These are phyloP conservation scores for Chrysaora quinquecirrha DNA, from an alignment of 30 jellyfish, hydroid and myxozoan genomes.

Conservation along the genomic window DNA sequence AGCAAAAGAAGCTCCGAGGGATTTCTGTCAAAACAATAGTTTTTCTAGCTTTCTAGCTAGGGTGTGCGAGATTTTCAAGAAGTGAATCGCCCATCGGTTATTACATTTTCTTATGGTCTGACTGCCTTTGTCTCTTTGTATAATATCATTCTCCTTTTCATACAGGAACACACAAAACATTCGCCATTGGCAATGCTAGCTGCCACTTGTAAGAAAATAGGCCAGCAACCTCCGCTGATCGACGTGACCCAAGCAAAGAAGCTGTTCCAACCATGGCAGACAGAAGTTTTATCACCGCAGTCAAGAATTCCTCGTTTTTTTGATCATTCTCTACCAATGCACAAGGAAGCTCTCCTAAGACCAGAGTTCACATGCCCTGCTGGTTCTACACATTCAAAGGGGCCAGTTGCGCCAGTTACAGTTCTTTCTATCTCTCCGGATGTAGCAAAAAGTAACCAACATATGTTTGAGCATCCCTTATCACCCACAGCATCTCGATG, in stretches of 20 bases:
- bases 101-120: too few relatives aligned
- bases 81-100: too few relatives aligned
- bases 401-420: conserved; percentile 80
- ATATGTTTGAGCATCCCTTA: conserved; percentile 42
- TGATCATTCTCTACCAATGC: conserved; percentile 62
- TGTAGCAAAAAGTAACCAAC: conserved; percentile 45
- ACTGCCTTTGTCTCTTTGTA: too few relatives aligned
- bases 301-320: conserved; percentile 54
- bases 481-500: conserved; percentile 49
- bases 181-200: conserved; percentile 98
- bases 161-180: conserved; percentile 89
- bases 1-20: too few relatives aligned
- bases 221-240: conserved; percentile 73
- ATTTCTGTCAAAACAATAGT: too few relatives aligned
- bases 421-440: conserved; percentile 81
- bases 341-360: conserved; percentile 56
- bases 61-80: too few relatives aligned
- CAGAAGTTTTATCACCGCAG: conserved; percentile 46
- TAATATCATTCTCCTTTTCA: too few relatives aligned
- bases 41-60: too few relatives aligned
- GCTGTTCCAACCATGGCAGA: conserved; percentile 96
- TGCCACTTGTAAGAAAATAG: conserved; percentile 97
- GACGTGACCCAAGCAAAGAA: conserved; percentile 83
- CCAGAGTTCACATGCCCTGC: conserved; percentile 50
- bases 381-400: conserved; percentile 67